phyloP scores from a whole-genome alignment of 2,888 invertebrate genomes.

The Campopleginae sp. region DNA sequence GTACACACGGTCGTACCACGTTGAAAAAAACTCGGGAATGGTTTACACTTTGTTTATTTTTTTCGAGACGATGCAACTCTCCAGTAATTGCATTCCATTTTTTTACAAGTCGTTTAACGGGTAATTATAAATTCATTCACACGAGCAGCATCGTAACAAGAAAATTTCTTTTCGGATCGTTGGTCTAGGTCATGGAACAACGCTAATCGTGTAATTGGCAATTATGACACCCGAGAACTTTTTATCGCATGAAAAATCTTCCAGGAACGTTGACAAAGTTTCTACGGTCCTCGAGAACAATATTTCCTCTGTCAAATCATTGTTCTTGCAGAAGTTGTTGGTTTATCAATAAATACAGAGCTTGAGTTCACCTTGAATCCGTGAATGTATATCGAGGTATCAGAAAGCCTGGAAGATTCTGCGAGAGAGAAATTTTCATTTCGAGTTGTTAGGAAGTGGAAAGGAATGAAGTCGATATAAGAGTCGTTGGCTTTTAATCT shows the following conservation, averaged over 20 bases:
- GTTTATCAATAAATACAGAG: too few species aligned
- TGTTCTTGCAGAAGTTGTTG: too few species aligned
- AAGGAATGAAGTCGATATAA: constrained; percentile 44
- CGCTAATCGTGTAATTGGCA: neutral
- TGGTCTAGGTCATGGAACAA: constrained; percentile 8
- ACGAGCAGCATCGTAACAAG: neutral
- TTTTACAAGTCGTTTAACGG: neutral
- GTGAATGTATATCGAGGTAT: neutral
- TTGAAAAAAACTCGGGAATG: neutral
- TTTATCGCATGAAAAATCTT: neutral
- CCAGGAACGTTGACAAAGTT: neutral
- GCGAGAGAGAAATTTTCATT: constrained; percentile 56
- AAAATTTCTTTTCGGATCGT: neutral
- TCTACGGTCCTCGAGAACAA: neutral
- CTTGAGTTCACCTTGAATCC: neutral
- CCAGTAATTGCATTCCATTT: neutral
- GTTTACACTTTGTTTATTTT: neutral
- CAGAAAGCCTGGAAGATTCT: constrained; percentile 1
- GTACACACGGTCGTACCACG: neutral
- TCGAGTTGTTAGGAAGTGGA: constrained; percentile 51
- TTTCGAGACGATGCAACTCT: neutral
- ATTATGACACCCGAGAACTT: neutral
- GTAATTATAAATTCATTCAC: neutral
- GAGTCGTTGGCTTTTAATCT: constrained; percentile 41
- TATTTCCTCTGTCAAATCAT: neutral